Evolutionary conservation across 2,113 vertebrate species (phyloP).

Genomic region (Dromas ardeola): DNA sequence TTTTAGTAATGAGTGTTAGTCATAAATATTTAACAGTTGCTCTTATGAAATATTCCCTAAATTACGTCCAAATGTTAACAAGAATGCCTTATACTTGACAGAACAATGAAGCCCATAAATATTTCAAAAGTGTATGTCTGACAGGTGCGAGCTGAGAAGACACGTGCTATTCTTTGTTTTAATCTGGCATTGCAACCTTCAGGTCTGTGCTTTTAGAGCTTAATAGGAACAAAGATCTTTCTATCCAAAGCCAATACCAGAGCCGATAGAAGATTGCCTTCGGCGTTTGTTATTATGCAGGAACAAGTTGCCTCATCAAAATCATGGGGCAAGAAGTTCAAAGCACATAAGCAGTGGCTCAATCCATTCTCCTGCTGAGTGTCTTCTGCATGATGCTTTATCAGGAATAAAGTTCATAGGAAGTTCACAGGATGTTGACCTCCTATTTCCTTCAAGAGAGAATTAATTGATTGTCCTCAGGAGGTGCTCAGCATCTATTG

Average conservation of each 20-base stretch:
- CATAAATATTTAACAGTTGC: slow-evolving; percentile 76
- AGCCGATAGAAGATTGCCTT: background rate
- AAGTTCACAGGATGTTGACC: background rate
- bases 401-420: background rate
- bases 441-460: background rate
- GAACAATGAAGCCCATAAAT: slow-evolving; percentile 71
- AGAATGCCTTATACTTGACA: slow-evolving; percentile 63
- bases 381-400: background rate
- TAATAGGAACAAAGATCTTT: slow-evolving; percentile 32
- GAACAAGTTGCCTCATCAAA: background rate
- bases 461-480: slow-evolving; percentile 22
- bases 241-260: slow-evolving; percentile 2
- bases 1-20: slow-evolving; percentile 69
- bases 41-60: slow-evolving; percentile 71
- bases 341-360: background rate
- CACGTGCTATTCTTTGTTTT: slow-evolving; percentile 3
- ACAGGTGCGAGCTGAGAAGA: slow-evolving; percentile 42
- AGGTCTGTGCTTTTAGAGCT: background rate
- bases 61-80: slow-evolving; percentile 75
- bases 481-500: background rate
- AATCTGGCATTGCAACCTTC: slow-evolving; percentile 30
- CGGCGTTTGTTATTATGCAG: slow-evolving; percentile 42
- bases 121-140: slow-evolving; percentile 60
- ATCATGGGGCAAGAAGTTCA: background rate
- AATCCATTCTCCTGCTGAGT: background rate